phyloP scores from a whole-genome alignment of 1,140 invertebrate genomes.

The Zaprionus africanus region DNA sequence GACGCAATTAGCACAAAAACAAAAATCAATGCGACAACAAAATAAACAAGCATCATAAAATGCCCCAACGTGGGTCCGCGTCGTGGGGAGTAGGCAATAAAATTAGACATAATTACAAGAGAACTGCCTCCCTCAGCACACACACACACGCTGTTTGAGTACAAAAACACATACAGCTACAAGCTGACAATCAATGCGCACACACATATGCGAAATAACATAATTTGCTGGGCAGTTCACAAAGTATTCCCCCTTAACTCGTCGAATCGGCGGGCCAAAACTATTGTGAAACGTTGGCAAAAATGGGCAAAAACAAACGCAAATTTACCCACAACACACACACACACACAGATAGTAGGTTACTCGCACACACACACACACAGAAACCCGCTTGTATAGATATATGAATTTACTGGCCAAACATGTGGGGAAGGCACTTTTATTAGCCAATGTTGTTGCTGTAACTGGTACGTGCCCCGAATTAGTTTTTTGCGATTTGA shows the following conservation, averaged over 20 bases:
- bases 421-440: conserved; percentile 50
- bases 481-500: conserved; percentile 82
- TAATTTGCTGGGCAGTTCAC: conserved; percentile 70
- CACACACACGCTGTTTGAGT: conserved; percentile 9
- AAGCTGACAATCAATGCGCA: conserved; percentile 39
- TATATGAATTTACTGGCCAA: conserved; percentile 48
- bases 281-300: conserved; percentile 72
- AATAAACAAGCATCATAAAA: conserved; percentile 35
- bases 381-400: conserved; percentile 19
- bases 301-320: conserved; percentile 61
- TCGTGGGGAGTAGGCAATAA: conserved; percentile 52
- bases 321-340: conserved; percentile 32
- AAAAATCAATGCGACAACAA: conserved; percentile 44
- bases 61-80: neutral
- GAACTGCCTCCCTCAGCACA: conserved; percentile 35
- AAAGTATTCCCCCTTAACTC: conserved; percentile 60
- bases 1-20: conserved; percentile 35
- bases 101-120: conserved; percentile 81
- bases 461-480: conserved; percentile 67
- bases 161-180: conserved; percentile 36
- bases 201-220: conserved; percentile 52
- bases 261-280: conserved; percentile 37
- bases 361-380: conserved; percentile 20
- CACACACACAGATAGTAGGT: conserved; percentile 17
- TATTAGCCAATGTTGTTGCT: conserved; percentile 54